Evolutionary conservation across 2,888 invertebrate genomes (phyloP).

Genomic region (Nomada goodeniana): DNA sequence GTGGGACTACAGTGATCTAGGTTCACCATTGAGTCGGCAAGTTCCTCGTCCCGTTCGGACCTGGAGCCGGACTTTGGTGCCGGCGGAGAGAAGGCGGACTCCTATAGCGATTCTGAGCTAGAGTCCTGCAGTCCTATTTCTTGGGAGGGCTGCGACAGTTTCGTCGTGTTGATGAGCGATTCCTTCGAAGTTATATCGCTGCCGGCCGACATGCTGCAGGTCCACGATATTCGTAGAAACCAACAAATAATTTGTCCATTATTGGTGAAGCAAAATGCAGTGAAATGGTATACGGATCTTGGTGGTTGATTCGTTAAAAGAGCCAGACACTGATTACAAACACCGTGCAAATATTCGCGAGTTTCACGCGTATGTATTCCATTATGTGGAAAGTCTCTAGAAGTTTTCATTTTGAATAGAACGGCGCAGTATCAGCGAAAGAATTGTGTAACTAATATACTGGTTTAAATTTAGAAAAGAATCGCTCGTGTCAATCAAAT

Average conservation of each 20-base stretch:
- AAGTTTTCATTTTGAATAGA: no score
- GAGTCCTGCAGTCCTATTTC: constrained; percentile 61
- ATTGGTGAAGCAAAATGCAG: neutral
- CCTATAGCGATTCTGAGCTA: constrained; percentile 70
- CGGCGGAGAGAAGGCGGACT: constrained; percentile 66
- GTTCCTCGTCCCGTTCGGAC: constrained; percentile 81
- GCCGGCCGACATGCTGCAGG: constrained; percentile 84
- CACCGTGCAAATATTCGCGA: no score
- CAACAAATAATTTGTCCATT: neutral
- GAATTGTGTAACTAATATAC: no score
- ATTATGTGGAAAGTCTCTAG: no score
- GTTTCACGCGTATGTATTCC: no score
- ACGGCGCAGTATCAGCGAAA: no score
- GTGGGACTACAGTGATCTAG: constrained; percentile 53
- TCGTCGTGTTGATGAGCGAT: constrained; percentile 84
- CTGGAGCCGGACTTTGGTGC: constrained; percentile 77
- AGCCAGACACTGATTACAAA: no score
- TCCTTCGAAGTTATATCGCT: constrained; percentile 84
- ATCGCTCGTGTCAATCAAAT: no score
- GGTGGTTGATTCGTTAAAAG: no score
- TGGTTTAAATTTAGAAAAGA: neutral
- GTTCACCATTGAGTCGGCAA: constrained; percentile 83
- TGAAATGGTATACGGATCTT: neutral
- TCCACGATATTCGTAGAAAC: constrained; percentile 41
- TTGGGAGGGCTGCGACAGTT: constrained; percentile 77